Base-by-base conservation (phyloP, 2,888 invertebrate genomes). In the Pristionchus maxplancki region DNA sequence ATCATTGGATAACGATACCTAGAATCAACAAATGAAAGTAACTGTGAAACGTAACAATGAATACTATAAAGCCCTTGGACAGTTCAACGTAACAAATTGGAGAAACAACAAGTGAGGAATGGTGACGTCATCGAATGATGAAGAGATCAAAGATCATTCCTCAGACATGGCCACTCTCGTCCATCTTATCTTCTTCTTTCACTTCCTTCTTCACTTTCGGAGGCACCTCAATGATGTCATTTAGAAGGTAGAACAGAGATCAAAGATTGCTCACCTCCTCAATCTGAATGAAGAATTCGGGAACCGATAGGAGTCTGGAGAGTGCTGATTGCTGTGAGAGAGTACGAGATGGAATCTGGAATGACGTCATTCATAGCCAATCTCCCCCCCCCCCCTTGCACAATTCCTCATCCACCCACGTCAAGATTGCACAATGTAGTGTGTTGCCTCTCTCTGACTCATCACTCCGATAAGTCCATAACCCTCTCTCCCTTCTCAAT, bases 271-370 rank as follows among this genome's bases (percentile, higher is more conserved):
- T 34, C 15, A 67, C 86, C 44, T 81, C 44, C 34, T 88, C 88
- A 40, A 88, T 88, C 81, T 88, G 88, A 15, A 88, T 64, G 81
- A 88, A 81, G 58, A 88, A 88, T 34, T 88, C 88, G 20, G 88
- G 88, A 58, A 88, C 88, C 28, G 53, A 28, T 15, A 81, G 37
- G 15, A 88, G 88, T 58, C 88, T 28, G 31, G 88, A 78, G 17
- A 88, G 58, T 8, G 88, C 88, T 11, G 88, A 78, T 48, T 88
- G 37, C 37, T 81, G 78, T 15, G 88, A 81, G 62, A 81, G 62
- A 58, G 53, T 81, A 13, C 50, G 50, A n/a, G 81, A 53, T 37
- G 88, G 88, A 58, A 88, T 48, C 88, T 88, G 81, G 0, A 64
- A n/a, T 78, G 44, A 28, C 28, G 44, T 78, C 78, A 78, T 78